A percentile compares a stretch with the other conserved stretches of the same genome.
Conservation (phyloP, 2,797 vertebrate genomes). For the Crax fasciolata region DNA sequence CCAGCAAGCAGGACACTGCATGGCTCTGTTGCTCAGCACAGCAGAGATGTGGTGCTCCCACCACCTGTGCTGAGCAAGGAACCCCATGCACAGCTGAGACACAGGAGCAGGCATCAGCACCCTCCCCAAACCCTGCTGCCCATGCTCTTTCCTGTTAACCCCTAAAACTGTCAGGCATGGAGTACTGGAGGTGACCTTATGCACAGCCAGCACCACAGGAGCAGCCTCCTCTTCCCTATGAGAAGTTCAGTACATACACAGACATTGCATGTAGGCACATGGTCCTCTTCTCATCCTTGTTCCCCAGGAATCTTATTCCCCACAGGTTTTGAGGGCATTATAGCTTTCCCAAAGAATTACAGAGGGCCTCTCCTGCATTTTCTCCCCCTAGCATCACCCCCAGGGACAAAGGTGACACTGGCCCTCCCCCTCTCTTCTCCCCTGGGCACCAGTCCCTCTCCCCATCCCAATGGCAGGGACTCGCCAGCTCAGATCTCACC, state of each 20-base stretch:
- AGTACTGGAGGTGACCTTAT: background rate
- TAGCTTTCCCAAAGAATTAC: background rate
- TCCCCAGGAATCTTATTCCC: background rate
- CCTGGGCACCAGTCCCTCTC: background rate
- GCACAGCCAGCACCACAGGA: background rate
- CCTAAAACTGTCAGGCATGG: background rate
- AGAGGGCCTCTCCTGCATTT: background rate
- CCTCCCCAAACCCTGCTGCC: background rate
- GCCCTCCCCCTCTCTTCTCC: background rate
- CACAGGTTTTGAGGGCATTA: background rate
- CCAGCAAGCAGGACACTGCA: background rate
- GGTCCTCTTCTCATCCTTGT: background rate
- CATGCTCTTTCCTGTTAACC: background rate
- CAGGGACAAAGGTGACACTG: background rate
- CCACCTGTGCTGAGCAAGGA: background rate
- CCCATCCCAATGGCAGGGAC: background rate
- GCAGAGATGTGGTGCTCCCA: background rate
- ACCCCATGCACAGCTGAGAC: background rate
- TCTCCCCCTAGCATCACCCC: background rate
- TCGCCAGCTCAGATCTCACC: conserved; percentile 50
- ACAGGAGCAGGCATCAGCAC: background rate
- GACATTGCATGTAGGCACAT: no score
- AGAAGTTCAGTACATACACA: fast-evolving
- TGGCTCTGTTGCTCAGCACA: background rate
- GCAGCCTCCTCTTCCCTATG: background rate